These are phyloP conservation scores for Leucoraja erinaceus DNA, from an alignment of 2,113 vertebrate species.

Conservation along the genomic window DNA sequence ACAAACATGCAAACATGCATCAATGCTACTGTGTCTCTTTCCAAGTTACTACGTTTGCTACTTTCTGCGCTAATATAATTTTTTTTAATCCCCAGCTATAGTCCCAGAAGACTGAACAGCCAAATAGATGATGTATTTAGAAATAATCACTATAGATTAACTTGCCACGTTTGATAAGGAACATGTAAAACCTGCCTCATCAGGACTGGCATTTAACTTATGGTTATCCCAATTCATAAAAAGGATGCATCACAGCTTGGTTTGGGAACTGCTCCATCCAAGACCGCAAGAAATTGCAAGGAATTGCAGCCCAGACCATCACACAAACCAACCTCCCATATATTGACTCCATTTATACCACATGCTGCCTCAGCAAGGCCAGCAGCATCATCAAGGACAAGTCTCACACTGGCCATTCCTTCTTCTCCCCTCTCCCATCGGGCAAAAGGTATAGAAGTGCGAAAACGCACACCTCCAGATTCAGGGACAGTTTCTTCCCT, in stretches of 20 bases:
- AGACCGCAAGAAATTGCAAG: too few species aligned
- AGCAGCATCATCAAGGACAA: too few species aligned
- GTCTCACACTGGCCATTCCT: too few species aligned
- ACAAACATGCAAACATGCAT: neutral
- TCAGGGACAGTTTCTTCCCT: too few species aligned
- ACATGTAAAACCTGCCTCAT: neutral
- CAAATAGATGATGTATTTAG: neutral
- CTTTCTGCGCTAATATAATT: neutral
- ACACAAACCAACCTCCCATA: too few species aligned
- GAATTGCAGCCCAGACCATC: too few species aligned
- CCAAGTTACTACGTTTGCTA: neutral
- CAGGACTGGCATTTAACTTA: neutral
- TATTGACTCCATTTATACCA: too few species aligned
- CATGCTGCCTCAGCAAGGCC: too few species aligned
- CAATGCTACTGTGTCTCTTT: neutral
- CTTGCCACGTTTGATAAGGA: neutral
- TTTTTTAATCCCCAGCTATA: neutral
- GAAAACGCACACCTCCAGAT: too few species aligned
- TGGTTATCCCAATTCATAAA: neutral
- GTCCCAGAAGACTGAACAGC: neutral
- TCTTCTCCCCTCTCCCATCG: too few species aligned
- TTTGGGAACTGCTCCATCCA: too few species aligned
- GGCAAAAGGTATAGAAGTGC: too few species aligned
- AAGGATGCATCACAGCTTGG: neutral
- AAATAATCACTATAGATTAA: neutral